A percentile compares a stretch with the other conserved stretches of the same genome.
Conservation (phyloP, 2,888 invertebrate species). For the Drosophila recens region DNA sequence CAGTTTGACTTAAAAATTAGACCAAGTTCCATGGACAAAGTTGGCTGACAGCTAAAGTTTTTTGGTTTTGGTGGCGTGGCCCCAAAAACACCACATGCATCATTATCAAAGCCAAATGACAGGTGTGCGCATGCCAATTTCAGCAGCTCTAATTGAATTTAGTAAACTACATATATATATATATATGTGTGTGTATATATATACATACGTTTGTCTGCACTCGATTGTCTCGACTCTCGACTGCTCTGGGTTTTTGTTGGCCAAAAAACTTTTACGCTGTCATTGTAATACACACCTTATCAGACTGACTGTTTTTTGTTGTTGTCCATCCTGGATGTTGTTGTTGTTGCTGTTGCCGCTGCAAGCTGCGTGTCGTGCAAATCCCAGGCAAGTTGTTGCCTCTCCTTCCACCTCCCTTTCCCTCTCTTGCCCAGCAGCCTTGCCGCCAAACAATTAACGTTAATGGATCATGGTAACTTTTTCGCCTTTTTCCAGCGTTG, state of each 20-base stretch:
- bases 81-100: slow-evolving; percentile 71
- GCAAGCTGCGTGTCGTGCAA: slow-evolving; percentile 74
- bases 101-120: slow-evolving; percentile 77
- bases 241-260: slow-evolving; percentile 18
- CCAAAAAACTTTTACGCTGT: slow-evolving; percentile 75
- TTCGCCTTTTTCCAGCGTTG: slow-evolving; percentile 78
- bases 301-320: slow-evolving; percentile 30
- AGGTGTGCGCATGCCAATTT: slow-evolving; percentile 82
- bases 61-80: slow-evolving; percentile 55
- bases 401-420: slow-evolving; percentile 11
- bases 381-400: slow-evolving; percentile 74
- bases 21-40: slow-evolving; percentile 61
- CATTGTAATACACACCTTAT: slow-evolving; percentile 79
- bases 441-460: slow-evolving; percentile 81
- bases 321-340: slow-evolving; percentile 3
- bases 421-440: slow-evolving; percentile 13
- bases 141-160: slow-evolving; percentile 80
- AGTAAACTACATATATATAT: slow-evolving; percentile 68
- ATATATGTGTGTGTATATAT: slow-evolving; percentile 7
- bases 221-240: slow-evolving; percentile 53
- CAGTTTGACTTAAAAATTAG: slow-evolving; percentile 71
- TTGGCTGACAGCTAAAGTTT: slow-evolving; percentile 65
- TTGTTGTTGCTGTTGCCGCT: slow-evolving; percentile 32
- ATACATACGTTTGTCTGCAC: slow-evolving; percentile 26
- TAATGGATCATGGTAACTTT: slow-evolving; percentile 82